A percentile compares a stretch with the other conserved stretches of the same genome.
These are phyloP conservation scores for Drosophila leontia DNA, from an alignment of 1,140 invertebrate genomes.

Conservation along the genomic window DNA sequence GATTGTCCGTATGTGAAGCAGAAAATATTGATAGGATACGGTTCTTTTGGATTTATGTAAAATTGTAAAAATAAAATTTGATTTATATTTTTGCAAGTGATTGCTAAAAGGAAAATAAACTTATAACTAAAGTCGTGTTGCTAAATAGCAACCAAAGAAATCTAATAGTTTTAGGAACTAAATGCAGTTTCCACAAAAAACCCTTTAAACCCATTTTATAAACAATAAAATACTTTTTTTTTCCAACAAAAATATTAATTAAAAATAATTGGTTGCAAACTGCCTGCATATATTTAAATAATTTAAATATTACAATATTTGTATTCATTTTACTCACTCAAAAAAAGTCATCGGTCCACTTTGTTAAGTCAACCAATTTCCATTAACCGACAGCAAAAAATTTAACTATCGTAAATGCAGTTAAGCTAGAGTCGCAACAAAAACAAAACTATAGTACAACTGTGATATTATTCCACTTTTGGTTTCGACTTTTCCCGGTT, in stretches of 20 bases:
- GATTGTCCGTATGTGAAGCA: background rate
- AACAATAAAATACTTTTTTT: no score
- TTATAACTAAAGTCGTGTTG: no score
- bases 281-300: background rate
- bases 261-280: background rate
- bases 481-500: slow-evolving; percentile 35
- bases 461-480: slow-evolving; percentile 55
- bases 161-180: no score
- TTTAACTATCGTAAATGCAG: slow-evolving; percentile 11
- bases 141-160: no score
- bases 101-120: background rate
- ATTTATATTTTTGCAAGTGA: background rate
- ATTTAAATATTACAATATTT: slow-evolving; percentile 6
- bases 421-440: slow-evolving; percentile 11
- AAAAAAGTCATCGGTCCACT: slow-evolving; percentile 1
- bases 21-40: background rate
- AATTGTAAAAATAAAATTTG: background rate
- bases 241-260: no score
- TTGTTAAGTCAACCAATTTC: slow-evolving; percentile 33
- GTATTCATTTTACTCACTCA: slow-evolving; percentile 5
- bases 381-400: slow-evolving; percentile 14
- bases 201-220: no score
- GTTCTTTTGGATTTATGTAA: background rate
- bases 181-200: no score
- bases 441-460: slow-evolving; percentile 37